Conservation (phyloP, 2,888 invertebrate species). For the Apodemia duryi region DNA sequence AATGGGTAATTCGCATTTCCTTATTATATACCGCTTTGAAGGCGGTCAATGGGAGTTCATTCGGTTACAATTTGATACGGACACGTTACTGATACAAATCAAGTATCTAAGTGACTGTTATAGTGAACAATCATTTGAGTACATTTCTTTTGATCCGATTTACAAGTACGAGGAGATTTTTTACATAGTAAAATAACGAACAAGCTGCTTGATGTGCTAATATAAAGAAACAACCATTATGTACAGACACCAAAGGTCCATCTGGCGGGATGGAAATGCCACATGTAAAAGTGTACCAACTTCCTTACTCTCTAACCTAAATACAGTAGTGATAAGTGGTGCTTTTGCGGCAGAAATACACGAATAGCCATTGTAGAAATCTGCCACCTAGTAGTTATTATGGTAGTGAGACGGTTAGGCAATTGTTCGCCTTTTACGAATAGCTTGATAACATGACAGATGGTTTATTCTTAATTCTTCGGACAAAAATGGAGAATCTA, state of each 20-base stretch:
- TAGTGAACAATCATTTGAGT: background rate
- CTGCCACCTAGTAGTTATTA: no score
- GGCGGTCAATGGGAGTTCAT: background rate
- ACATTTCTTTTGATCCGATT: background rate
- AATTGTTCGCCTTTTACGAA: no score
- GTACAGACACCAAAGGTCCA: background rate
- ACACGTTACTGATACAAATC: conserved; percentile 19
- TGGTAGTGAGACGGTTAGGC: no score
- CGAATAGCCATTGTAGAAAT: no score
- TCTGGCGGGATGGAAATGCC: background rate
- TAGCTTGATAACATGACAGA: no score
- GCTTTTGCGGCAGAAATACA: no score
- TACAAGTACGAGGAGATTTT: background rate
- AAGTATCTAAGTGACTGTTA: conserved; percentile 9
- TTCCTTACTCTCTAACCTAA: no score
- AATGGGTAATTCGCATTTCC: conserved; percentile 3
- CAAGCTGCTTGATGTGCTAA: background rate
- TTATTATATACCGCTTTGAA: conserved; percentile 8
- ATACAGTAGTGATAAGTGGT: no score
- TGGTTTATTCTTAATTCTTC: no score
- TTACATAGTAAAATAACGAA: background rate
- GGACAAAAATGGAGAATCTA: no score
- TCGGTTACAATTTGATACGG: conserved; percentile 5
- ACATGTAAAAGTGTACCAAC: no score
- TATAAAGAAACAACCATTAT: background rate